Percentiles rank a stretch among this genome's conserved stretches.
Evolutionary conservation across 2,888 invertebrate genomes (phyloP).

Genomic region (Chymomyza fuscimana): DNA sequence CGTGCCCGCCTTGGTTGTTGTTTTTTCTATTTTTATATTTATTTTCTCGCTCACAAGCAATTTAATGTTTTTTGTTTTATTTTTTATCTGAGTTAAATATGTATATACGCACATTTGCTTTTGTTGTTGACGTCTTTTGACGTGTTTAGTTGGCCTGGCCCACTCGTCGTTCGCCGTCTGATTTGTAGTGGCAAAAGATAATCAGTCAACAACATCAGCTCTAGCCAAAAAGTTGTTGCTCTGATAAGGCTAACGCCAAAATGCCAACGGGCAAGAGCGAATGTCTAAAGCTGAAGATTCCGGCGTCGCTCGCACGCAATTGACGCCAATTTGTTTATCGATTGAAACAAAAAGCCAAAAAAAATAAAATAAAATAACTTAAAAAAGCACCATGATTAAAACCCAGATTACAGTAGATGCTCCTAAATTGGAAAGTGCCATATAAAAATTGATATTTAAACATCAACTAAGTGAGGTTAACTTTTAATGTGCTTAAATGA

Average conservation of each 20-base stretch:
- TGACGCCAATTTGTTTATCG: slow-evolving; percentile 59
- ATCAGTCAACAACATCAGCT: slow-evolving; percentile 6
- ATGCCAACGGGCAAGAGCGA: neutral
- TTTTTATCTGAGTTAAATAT: slow-evolving; percentile 4
- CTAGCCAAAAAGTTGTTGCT: slow-evolving; percentile 10
- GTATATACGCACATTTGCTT: neutral
- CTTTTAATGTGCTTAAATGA: too few species aligned
- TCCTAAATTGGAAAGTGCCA: neutral
- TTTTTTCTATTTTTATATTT: neutral
- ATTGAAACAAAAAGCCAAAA: slow-evolving; percentile 52
- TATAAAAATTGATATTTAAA: too few species aligned
- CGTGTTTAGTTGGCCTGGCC: slow-evolving; percentile 47
- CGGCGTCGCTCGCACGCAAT: slow-evolving; percentile 44
- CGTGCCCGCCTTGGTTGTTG: neutral
- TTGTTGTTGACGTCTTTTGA: slow-evolving; percentile 40
- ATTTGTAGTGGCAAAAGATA: slow-evolving; percentile 3
- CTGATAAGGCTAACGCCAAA: slow-evolving; percentile 48
- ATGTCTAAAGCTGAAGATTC: neutral
- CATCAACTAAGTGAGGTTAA: too few species aligned
- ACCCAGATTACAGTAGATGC: too few species aligned
- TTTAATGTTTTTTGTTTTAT: slow-evolving; percentile 7
- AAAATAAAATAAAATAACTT: slow-evolving; percentile 7
- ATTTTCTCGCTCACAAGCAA: neutral
- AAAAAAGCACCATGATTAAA: neutral
- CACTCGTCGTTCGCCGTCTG: neutral